phyloP scores from a whole-genome alignment of 2,797 vertebrate genomes.

The Lycodopsis pacificus region DNA sequence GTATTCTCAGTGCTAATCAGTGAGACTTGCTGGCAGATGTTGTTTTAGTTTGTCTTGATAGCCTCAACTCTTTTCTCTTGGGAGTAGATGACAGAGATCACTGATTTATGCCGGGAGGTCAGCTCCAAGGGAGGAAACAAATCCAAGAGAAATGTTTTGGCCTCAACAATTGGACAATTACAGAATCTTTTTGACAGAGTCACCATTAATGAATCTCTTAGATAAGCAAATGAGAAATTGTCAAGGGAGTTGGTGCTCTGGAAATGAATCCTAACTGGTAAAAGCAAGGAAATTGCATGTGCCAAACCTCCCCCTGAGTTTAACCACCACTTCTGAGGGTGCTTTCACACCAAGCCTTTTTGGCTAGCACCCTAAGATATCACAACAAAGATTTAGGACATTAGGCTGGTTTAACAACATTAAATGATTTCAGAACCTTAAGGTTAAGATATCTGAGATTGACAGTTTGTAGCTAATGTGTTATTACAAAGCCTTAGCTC shows the following conservation, averaged over 20 bases:
- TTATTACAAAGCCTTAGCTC: slow-evolving; percentile 10
- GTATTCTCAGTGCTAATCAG: slow-evolving; percentile 55
- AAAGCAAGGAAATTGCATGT: slow-evolving; percentile 21
- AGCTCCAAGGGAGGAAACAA: slow-evolving; percentile 37
- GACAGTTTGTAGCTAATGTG: slow-evolving; percentile 15
- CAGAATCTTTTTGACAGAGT: slow-evolving; percentile 39
- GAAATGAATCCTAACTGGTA: slow-evolving; percentile 18
- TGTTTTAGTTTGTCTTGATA: slow-evolving; percentile 50
- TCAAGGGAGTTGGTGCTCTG: slow-evolving; percentile 32
- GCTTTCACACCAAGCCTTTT: neutral
- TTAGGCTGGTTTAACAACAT: slow-evolving; percentile 14
- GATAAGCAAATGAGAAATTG: slow-evolving; percentile 60
- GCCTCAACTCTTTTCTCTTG: slow-evolving; percentile 36
- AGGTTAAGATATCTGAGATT: slow-evolving; percentile 17
- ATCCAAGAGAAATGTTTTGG: slow-evolving; percentile 70
- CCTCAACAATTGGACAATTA: slow-evolving; percentile 35
- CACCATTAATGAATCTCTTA: slow-evolving; percentile 47
- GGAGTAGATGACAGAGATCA: slow-evolving; percentile 42
- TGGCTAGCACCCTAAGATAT: neutral
- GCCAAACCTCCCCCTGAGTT: slow-evolving; percentile 27
- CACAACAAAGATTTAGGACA: slow-evolving; percentile 31
- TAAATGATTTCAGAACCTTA: slow-evolving; percentile 10
- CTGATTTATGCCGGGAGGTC: slow-evolving; percentile 65
- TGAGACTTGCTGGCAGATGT: slow-evolving; percentile 59
- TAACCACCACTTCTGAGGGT: neutral